phyloP scores from a whole-genome alignment of 1,140 invertebrate species.

The Cherax destructor region DNA sequence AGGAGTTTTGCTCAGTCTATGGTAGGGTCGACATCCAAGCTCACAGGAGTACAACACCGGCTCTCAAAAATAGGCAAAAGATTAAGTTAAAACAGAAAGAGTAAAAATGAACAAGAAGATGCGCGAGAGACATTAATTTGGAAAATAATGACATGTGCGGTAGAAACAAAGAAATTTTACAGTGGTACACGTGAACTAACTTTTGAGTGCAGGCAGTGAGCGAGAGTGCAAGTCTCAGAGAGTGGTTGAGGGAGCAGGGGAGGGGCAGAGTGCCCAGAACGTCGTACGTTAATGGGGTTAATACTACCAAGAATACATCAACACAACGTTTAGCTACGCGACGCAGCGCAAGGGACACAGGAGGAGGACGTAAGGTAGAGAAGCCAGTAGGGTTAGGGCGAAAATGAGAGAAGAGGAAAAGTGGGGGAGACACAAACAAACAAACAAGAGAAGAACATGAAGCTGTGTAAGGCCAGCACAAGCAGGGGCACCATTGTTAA shows the following conservation, averaged over 20 bases:
- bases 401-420: neutral
- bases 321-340: neutral
- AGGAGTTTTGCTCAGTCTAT: neutral
- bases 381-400: neutral
- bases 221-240: neutral
- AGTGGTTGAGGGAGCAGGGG: neutral
- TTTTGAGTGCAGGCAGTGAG: neutral
- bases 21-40: neutral
- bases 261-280: neutral
- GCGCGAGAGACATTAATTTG: neutral
- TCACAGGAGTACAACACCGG: conserved; percentile 6
- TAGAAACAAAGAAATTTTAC: neutral
- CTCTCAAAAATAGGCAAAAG: neutral
- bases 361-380: neutral
- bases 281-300: neutral
- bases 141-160: neutral
- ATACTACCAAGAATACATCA: neutral
- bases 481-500: neutral
- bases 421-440: neutral
- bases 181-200: neutral
- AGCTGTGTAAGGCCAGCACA: neutral
- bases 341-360: neutral
- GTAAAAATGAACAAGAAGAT: neutral
- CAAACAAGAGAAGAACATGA: neutral
- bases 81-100: neutral